Base-by-base conservation (phyloP, 2,888 invertebrate genomes). In the Volucella inflata region DNA sequence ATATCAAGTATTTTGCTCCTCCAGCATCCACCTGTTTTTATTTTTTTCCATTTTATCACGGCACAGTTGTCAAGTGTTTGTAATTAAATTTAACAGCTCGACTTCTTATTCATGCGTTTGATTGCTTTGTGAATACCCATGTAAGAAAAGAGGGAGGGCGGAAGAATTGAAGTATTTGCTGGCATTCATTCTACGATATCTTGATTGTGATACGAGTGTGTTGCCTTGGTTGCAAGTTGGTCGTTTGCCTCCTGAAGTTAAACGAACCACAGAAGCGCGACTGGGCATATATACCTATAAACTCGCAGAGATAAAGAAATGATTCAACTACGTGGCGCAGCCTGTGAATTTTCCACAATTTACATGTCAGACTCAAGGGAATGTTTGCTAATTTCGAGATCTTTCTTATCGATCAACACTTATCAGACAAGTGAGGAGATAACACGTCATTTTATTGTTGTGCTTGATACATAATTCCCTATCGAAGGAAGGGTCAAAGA, bases 381-480 rank as follows among this genome's bases (percentile, higher is more conserved):
- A 16, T 42, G 30, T 42, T 17, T 17, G 16, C 1, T 38, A 11
- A 17, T 11, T 11, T 12, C 38, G 10, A 14, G 44, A 64, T 51
- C 21, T 46, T 44, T 72, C 62, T 57, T 59, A 10, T 46, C 17
- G 12, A 30, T 0, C 21, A 2, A 48, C 3, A 1, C 40, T 50
- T 75, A 75, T 75, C 67, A 57, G 55, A 30, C 30, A 30, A 11
- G 30, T 14, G 46, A 64, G 46, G 64, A 40, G 44, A 74, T 57
- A 55, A 48, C 74, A 74, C 74, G 48, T 65, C 55, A 65, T 65
- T 65, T 74, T 17, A 36, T 64, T 55, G 17, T 65, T 48, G 36
- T 65, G 42, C 16, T 57, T 42, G 55, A 40, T 67, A 53, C 8
- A 53, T 51, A 9, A 14, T 51, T 50, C 48, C 21, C 3, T 21